A percentile compares a stretch with the other conserved stretches of the same genome.
Evolutionary conservation across 2,113 vertebrate genomes (phyloP).

Genomic region (Sylvia atricapilla): DNA sequence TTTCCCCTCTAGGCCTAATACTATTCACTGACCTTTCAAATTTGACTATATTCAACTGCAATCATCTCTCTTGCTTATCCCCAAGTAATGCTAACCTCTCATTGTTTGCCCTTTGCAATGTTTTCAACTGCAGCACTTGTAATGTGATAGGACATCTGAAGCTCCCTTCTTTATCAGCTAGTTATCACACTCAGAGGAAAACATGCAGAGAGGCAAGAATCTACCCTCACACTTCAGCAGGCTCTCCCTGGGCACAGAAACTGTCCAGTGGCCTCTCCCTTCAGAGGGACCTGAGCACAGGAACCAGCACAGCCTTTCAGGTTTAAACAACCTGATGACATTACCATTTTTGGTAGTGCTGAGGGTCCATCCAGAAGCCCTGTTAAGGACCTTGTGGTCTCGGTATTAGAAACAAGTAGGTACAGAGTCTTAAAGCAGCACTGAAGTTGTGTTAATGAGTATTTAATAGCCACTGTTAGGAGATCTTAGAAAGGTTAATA

Average conservation of each 20-base stretch:
- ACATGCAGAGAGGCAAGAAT: background rate
- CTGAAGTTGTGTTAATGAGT: background rate
- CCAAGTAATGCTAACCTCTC: background rate
- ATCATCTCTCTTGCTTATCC: background rate
- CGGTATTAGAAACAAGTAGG: background rate
- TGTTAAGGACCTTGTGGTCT: background rate
- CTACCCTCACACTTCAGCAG: background rate
- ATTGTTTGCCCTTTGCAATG: background rate
- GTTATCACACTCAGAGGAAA: background rate
- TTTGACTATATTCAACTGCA: background rate
- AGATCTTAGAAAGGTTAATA: background rate
- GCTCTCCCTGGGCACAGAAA: background rate
- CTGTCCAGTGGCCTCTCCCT: background rate
- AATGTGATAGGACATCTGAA: background rate
- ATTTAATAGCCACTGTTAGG: background rate
- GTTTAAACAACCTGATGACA: background rate
- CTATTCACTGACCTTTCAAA: slow-evolving; percentile 6
- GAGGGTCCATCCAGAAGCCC: background rate
- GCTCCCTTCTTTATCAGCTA: background rate
- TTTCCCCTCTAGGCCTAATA: background rate
- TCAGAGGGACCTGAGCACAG: background rate
- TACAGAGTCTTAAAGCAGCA: background rate
- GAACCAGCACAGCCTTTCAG: background rate
- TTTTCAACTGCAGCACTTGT: background rate
- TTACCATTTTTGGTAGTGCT: background rate